These are phyloP conservation scores for Augochlorella aurata DNA, from an alignment of 2,888 invertebrate genomes.

Conservation along the genomic window DNA sequence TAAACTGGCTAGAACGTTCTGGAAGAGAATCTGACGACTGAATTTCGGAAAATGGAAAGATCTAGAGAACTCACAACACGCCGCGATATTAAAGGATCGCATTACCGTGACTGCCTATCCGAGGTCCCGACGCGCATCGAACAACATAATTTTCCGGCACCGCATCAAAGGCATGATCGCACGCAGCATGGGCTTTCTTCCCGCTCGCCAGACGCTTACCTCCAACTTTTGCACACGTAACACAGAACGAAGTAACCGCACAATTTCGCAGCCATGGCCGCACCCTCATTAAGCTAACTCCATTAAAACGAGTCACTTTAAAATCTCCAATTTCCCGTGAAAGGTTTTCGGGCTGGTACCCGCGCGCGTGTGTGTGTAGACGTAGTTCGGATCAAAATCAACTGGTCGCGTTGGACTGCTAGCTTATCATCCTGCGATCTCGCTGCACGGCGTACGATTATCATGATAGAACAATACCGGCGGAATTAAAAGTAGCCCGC, in stretches of 20 bases:
- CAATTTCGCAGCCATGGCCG: not conserved
- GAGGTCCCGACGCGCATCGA: not conserved
- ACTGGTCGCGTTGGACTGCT: not conserved
- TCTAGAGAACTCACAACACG: not conserved
- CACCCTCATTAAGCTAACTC: constrained; percentile 37
- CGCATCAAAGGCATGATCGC: not conserved
- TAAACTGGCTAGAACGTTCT: not conserved
- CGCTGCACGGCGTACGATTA: not conserved
- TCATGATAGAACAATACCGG: not conserved
- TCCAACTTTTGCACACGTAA: constrained; percentile 13
- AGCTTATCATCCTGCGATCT: not conserved
- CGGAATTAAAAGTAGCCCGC: not conserved
- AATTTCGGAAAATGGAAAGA: not conserved
- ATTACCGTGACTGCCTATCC: too few species aligned
- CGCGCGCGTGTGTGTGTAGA: not conserved
- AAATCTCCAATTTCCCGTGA: constrained; percentile 16
- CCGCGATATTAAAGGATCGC: not conserved
- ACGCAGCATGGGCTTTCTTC: constrained; percentile 29
- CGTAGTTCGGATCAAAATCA: constrained; percentile 14
- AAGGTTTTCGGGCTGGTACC: constrained; percentile 23
- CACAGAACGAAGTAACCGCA: constrained; percentile 32
- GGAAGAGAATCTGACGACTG: not conserved
- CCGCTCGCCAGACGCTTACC: constrained; percentile 10
- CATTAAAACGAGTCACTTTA: constrained; percentile 25
- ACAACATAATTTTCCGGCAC: not conserved